Evolutionary conservation across 1,140 invertebrate species (phyloP).

Genomic region (Heliconius melpomene): DNA sequence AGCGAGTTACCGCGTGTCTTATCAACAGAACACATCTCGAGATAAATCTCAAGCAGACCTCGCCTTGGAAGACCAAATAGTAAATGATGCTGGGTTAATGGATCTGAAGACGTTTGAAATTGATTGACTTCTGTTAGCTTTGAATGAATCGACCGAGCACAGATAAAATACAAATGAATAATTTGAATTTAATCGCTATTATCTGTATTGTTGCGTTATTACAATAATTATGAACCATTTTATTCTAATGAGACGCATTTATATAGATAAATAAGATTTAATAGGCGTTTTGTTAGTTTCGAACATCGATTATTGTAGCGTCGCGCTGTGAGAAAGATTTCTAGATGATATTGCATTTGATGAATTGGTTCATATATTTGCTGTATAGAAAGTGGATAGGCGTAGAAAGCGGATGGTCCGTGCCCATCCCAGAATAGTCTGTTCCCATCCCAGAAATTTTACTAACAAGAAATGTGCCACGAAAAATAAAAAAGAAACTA

Average conservation of each 20-base stretch:
- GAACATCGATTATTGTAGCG: not conserved
- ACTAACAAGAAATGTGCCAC: too few relatives aligned
- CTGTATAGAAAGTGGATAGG: not conserved
- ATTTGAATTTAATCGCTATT: slow-evolving; percentile 49
- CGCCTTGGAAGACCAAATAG: slow-evolving; percentile 52
- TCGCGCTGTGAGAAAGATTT: not conserved
- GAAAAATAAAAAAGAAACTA: too few relatives aligned
- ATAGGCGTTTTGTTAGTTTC: slow-evolving; percentile 3
- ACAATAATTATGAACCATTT: slow-evolving; percentile 19
- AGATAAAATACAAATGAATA: slow-evolving; percentile 51
- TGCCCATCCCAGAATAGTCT: too few relatives aligned
- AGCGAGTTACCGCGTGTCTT: slow-evolving; percentile 68
- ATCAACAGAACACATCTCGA: slow-evolving; percentile 72
- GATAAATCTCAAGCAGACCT: slow-evolving; percentile 58
- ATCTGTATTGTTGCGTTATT: slow-evolving; percentile 13
- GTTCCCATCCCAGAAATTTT: too few relatives aligned
- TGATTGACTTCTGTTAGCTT: slow-evolving; percentile 56
- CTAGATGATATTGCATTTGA: not conserved
- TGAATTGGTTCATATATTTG: not conserved
- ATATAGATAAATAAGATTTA: not conserved
- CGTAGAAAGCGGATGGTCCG: too few relatives aligned
- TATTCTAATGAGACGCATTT: slow-evolving; percentile 7
- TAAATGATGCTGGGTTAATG: slow-evolving; percentile 59
- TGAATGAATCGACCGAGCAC: slow-evolving; percentile 40
- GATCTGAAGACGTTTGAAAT: slow-evolving; percentile 64